A percentile compares a stretch with the other conserved stretches of the same genome.
These are phyloP conservation scores for Hirtodrosophila cameraria DNA, from an alignment of 2,888 invertebrate genomes.

Conservation along the genomic window DNA sequence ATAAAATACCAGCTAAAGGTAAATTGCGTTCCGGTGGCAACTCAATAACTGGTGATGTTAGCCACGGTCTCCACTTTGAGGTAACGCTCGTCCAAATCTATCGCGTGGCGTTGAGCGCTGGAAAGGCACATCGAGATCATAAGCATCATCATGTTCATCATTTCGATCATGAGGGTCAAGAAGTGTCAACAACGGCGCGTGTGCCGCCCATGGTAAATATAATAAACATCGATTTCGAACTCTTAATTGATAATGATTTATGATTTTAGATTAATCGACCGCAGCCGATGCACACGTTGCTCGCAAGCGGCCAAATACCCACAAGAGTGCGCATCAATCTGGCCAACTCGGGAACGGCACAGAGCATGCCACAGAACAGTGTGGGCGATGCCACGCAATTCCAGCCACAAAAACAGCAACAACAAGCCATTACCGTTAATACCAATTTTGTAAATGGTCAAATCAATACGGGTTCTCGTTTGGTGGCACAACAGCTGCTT, in stretches of 20 bases:
- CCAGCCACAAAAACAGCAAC: constrained; percentile 84
- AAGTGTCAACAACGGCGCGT: constrained; percentile 86
- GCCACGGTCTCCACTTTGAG: constrained; percentile 85
- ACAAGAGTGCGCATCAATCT: constrained; percentile 85
- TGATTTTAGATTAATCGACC: constrained; percentile 84
- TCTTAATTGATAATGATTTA: neutral
- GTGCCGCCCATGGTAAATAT: constrained; percentile 84
- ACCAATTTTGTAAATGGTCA: constrained; percentile 88
- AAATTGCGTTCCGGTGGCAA: constrained; percentile 88
- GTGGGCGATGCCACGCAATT: constrained; percentile 72
- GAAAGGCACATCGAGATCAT: constrained; percentile 94
- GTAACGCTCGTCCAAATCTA: constrained; percentile 92
- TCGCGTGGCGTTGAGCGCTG: constrained; percentile 91
- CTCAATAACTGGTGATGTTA: constrained; percentile 82
- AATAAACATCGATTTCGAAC: no score
- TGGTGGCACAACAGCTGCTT: constrained; percentile 86
- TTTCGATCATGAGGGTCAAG: constrained; percentile 90
- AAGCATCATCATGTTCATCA: constrained; percentile 94
- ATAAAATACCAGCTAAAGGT: constrained; percentile 90
- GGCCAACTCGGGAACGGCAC: constrained; percentile 80
- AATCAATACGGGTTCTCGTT: constrained; percentile 85
- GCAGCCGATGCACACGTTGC: constrained; percentile 85
- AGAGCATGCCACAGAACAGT: constrained; percentile 1
- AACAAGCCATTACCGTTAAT: constrained; percentile 82
- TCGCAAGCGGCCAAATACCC: constrained; percentile 88